These are phyloP conservation scores for Eupithecia vulgata DNA, from an alignment of 2,888 invertebrate species.

Conservation along the genomic window DNA sequence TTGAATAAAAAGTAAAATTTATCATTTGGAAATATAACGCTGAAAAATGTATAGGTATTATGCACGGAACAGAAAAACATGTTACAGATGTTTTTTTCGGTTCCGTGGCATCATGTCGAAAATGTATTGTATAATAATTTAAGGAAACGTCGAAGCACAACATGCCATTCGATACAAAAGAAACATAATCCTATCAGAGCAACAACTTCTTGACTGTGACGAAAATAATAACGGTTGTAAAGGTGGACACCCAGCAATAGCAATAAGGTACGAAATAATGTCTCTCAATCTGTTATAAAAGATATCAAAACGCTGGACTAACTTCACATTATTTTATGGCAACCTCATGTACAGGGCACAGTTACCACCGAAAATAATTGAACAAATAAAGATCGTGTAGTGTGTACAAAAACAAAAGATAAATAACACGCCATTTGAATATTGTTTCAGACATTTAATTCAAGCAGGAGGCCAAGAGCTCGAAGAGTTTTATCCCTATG, in stretches of 20 bases:
- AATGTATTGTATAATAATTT: neutral
- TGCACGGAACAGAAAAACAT: too few relatives aligned
- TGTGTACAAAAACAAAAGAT: too few relatives aligned
- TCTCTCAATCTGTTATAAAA: neutral
- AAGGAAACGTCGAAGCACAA: constrained; percentile 4
- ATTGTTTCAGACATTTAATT: neutral
- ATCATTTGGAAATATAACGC: neutral
- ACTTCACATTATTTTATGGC: neutral
- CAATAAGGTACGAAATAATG: neutral
- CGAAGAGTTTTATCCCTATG: constrained; percentile 5
- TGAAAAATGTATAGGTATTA: too few relatives aligned
- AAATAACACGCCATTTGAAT: neutral
- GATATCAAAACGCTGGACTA: neutral
- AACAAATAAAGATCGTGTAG: neutral
- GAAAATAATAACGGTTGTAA: neutral
- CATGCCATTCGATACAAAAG: neutral
- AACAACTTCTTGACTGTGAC: neutral
- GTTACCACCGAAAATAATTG: neutral
- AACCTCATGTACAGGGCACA: neutral
- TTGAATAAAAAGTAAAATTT: neutral
- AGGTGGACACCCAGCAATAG: neutral
- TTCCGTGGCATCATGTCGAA: neutral
- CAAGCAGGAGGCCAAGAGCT: constrained; percentile 8
- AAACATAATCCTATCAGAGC: neutral
- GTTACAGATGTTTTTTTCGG: too few relatives aligned